Evolutionary conservation across 2,888 invertebrate genomes (phyloP), one percentile per base, ranked within the genome.

Genomic region (Halictus ligatus): DNA sequence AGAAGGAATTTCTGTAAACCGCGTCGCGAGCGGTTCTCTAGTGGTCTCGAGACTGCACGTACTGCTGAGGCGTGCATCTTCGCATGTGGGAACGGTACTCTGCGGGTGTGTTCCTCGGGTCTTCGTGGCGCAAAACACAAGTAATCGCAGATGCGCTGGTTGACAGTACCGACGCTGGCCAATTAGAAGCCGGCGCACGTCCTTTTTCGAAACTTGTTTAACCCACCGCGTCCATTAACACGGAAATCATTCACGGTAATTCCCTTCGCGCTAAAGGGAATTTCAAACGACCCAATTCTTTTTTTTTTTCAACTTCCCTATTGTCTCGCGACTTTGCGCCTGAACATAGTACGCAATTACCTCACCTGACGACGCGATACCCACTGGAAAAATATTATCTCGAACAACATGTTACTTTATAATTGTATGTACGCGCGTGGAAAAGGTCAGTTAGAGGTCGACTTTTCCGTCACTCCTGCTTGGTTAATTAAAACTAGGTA

Each of bases 41-140:
- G 67, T 67, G 67, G 67, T 18, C 35, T 67, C 35, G 67, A 67
- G 67, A 67, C 67, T 35, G 67, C 67, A 67, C 67, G 67, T 67
- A 67, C 67, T 67, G 67, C 67, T 67, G 67, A 67, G 67, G 67
- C 67, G 29, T 67, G 67, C 67, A 67, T 35, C 67, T 67, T 67
- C 67, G 67, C 18, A 67, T 8, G 64, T 29, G 29, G 29, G 67
- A 8, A 18, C 29, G 35, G 8, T 29, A 18, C 29, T 64, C 25
- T 67, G 8, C 18, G 67, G 18, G 67, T 35, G 67, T 67, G 35
- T 18, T 29, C 4, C 58, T 58, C 54, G n/a, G 54, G n/a, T 58
- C n/a, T n/a, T 35, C 67, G 35, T 15, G 67, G 35, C 67, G 35
- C 67, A 67, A 67, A 67, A 67, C 67, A 67, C 67, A 1, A 18